Evolutionary conservation across 2,113 vertebrate species (phyloP).

Genomic region (Electrona antarctica): DNA sequence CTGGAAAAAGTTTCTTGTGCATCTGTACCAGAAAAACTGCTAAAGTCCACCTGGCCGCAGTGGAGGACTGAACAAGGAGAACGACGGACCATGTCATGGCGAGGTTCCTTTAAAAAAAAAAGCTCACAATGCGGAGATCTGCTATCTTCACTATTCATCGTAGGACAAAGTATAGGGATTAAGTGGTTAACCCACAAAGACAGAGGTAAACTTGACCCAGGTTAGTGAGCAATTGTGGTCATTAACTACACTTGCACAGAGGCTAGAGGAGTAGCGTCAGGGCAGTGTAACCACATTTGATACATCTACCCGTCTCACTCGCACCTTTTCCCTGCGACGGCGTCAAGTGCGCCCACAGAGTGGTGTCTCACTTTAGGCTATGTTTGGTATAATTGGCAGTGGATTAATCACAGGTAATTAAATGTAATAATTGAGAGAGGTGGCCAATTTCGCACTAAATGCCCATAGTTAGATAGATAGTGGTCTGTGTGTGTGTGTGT

Average conservation of each 20-base stretch:
- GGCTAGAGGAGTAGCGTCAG: conserved; percentile 2
- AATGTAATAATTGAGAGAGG: conserved; percentile 82
- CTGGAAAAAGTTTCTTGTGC: too few relatives aligned
- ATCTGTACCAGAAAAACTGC: too few relatives aligned
- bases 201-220: not conserved
- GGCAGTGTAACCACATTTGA: conserved; percentile 32
- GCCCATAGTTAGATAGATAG: conserved; percentile 68
- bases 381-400: conserved; percentile 83
- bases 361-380: conserved; percentile 71
- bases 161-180: too few relatives aligned
- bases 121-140: too few relatives aligned
- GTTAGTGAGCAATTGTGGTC: conserved; percentile 9
- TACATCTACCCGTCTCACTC: conserved; percentile 34
- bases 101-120: too few relatives aligned
- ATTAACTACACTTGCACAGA: not conserved
- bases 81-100: too few relatives aligned
- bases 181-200: too few relatives aligned
- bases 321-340: conserved; percentile 39
- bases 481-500: conserved; percentile 34
- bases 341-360: conserved; percentile 71
- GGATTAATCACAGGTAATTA: conserved; percentile 84
- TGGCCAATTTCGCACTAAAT: conserved; percentile 77
- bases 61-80: too few relatives aligned
- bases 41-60: too few relatives aligned
- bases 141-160: too few relatives aligned